These are phyloP conservation scores for Coregonus suidteri DNA, from an alignment of 2,797 vertebrate species.

Conservation along the genomic window DNA sequence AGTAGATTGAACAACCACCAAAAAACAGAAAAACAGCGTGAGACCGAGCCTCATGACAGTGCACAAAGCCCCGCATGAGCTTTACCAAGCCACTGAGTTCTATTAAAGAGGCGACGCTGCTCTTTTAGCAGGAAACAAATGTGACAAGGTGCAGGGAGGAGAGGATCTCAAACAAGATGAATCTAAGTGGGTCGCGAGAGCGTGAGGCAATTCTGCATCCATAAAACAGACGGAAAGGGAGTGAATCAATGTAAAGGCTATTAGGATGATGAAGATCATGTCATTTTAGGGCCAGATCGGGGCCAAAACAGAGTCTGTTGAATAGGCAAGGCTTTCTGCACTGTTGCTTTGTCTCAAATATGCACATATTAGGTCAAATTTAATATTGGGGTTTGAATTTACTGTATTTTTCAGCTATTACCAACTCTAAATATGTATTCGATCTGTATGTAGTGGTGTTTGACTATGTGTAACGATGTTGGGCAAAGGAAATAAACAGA, in stretches of 20 bases:
- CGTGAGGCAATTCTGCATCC: conserved; percentile 28
- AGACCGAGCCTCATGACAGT: background rate
- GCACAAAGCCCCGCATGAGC: background rate
- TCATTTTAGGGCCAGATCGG: conserved; percentile 26
- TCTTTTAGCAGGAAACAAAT: conserved; percentile 53
- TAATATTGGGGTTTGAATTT: background rate
- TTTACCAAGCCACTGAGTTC: background rate
- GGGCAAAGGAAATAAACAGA: background rate
- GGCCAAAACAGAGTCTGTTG: conserved; percentile 1
- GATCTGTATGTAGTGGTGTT: too few species aligned
- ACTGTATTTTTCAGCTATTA: background rate
- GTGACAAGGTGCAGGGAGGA: conserved; percentile 65
- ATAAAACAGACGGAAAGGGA: conserved; percentile 25
- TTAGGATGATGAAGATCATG: conserved; percentile 51
- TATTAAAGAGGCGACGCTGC: background rate
- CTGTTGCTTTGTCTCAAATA: background rate
- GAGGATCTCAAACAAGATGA: conserved; percentile 66
- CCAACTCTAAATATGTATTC: background rate
- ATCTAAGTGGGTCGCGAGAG: conserved; percentile 73
- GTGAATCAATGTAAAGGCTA: conserved; percentile 53
- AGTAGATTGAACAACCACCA: background rate
- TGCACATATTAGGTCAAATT: background rate
- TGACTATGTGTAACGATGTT: background rate
- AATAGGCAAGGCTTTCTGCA: background rate
- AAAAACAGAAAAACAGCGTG: background rate